phyloP scores from a whole-genome alignment of 1,140 invertebrate genomes.

The Ceratosolen fusciceps region DNA sequence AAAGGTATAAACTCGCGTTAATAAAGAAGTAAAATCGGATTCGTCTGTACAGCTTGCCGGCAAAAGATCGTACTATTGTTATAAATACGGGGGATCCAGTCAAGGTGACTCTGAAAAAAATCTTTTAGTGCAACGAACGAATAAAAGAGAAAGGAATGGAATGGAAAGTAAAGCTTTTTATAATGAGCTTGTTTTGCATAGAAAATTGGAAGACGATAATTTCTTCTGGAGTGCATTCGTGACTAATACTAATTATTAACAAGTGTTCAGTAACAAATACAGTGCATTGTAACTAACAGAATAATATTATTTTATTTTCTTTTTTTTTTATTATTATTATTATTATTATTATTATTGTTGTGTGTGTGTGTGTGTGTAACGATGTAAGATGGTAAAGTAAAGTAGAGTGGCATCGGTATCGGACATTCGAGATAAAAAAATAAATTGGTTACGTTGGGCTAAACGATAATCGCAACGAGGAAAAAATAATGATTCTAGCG shows the following conservation, averaged over 20 bases:
- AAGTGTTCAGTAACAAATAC: constrained; percentile 14
- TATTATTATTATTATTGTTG: no score
- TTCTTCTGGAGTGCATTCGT: background rate
- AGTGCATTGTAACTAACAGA: constrained; percentile 18
- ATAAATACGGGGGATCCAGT: background rate
- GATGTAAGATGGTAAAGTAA: background rate
- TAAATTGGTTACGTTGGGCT: background rate
- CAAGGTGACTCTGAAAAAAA: background rate
- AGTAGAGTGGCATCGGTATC: background rate
- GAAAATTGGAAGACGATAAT: background rate
- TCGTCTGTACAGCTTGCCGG: background rate
- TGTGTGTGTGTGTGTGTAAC: background rate
- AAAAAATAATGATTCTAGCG: constrained; percentile 9
- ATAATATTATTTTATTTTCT: no score
- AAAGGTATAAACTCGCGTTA: background rate
- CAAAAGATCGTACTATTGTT: background rate
- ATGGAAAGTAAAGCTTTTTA: background rate
- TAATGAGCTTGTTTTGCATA: constrained; percentile 31
- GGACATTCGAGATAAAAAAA: background rate
- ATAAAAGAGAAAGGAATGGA: no score
- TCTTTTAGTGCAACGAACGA: constrained; percentile 3
- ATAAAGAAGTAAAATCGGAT: background rate
- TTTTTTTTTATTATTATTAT: no score
- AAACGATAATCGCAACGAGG: background rate
- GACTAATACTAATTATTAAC: constrained; percentile 6